Conservation (phyloP, 2,888 invertebrate species). For the Amblyteles armatorius region DNA sequence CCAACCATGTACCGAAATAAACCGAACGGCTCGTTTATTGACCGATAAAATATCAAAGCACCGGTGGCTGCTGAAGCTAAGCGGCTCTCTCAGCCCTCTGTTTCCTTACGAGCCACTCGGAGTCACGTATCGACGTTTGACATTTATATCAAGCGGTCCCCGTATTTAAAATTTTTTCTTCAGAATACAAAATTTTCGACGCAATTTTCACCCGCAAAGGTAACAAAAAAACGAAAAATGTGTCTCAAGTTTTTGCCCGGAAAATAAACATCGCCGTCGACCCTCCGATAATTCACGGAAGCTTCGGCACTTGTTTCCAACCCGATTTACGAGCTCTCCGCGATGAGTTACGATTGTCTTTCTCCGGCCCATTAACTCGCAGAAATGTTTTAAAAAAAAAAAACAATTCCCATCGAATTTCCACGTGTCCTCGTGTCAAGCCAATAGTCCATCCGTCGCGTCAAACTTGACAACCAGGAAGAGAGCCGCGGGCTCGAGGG, state of each 20-base stretch:
- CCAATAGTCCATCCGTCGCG: conserved; percentile 55
- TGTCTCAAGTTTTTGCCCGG: too few relatives aligned
- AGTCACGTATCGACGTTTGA: conserved; percentile 24
- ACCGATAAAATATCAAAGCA: conserved; percentile 69
- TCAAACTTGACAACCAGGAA: conserved; percentile 70
- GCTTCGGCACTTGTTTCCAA: neutral
- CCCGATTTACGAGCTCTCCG: neutral
- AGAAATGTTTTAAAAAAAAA: neutral
- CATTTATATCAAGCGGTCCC: neutral
- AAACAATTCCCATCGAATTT: conserved; percentile 4
- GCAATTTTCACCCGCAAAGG: too few relatives aligned
- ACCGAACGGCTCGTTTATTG: conserved; percentile 63
- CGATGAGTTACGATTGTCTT: neutral
- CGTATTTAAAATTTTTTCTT: neutral
- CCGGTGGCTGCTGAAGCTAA: conserved; percentile 59
- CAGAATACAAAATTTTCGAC: neutral
- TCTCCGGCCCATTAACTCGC: neutral
- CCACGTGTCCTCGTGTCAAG: conserved; percentile 23
- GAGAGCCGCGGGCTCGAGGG: neutral
- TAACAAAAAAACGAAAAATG: too few relatives aligned
- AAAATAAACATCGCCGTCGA: too few relatives aligned
- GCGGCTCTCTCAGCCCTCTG: conserved; percentile 2
- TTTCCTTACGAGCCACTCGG: conserved; percentile 3
- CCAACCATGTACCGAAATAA: conserved; percentile 64
- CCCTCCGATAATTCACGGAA: neutral